Base-by-base conservation (phyloP, 2,113 vertebrate genomes). In the Proterorhinus semilunaris region DNA sequence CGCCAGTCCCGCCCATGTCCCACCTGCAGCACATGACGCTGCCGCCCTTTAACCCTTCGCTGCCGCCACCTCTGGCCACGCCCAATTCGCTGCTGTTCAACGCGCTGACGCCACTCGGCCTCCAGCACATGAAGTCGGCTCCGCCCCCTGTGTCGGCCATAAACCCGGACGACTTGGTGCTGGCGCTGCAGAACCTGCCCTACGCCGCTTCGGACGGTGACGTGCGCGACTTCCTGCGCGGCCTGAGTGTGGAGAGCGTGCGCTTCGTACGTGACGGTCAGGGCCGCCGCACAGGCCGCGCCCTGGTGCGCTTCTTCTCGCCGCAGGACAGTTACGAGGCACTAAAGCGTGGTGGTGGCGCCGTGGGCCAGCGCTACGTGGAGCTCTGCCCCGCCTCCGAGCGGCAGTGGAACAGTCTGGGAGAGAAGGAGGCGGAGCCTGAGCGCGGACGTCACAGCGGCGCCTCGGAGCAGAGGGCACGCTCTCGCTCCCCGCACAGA, bases 311-410 rank as follows among this genome's bases (percentile, higher is more conserved):
- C 80, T 98, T 99, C 87, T 96, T 94, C 79, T 93, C 93, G n/a
- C 96, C 96, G 66, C 97, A 98, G 88, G 97, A 99, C 81, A 94
- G 96, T 0, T 98, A 96, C 90, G 98, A 99, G 93, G 96, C 96
- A 70, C 91, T 98, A 76, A 98, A 97, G 81, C 89, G 96, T 65
- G 95, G 96, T 72, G 91, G 95, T 82, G 97, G 95, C 86, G 93
- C 97, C 91, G 94, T 99, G 92, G 97, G 97, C 81, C 96, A 99
- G 87, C 93, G 96, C 75, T 99, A 95, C 87, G 93, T 99, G 75
- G 97, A 99, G 88, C 93, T 99, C 78, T 93, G 89, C 66, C 96
- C 96, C 66, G 93, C 95, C 13, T 96, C 96, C 76, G 98, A 99
- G 82, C 95, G 95, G 68, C 97, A 99, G 61, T 99, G 98, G 98